phyloP scores from a whole-genome alignment of 2,113 vertebrate genomes.

The Motacilla tschutschensis region DNA sequence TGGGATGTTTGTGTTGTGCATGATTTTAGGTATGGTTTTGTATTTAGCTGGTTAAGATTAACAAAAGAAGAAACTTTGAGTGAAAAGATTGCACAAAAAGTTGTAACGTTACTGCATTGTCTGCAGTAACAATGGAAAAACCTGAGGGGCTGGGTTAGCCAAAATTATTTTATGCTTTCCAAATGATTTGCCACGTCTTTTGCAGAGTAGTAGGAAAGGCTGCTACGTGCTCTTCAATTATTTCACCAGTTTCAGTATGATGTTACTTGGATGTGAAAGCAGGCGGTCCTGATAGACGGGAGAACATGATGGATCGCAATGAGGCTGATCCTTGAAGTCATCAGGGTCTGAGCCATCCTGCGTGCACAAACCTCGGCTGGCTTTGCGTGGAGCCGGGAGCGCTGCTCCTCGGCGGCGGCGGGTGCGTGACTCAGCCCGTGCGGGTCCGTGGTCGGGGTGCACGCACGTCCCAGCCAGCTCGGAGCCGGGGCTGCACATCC shows the following conservation, averaged over 20 bases:
- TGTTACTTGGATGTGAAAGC: not conserved
- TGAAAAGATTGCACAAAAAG: not conserved
- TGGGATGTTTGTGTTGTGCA: not conserved
- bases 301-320: accelerated
- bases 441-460: accelerated
- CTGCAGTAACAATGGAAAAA: not conserved
- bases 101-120: not conserved
- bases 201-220: not conserved
- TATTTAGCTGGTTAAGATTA: not conserved
- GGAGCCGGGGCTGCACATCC: not conserved
- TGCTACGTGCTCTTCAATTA: not conserved
- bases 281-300: not conserved
- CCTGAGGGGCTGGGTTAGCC: not conserved
- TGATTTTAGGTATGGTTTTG: not conserved
- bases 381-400: not conserved
- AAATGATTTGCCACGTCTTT: not conserved
- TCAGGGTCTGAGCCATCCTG: not conserved
- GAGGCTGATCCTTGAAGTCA: not conserved
- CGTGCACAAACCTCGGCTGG: accelerated
- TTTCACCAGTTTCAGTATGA: not conserved
- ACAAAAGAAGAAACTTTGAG: not conserved
- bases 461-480: not conserved
- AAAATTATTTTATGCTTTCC: not conserved
- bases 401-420: not conserved
- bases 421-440: not conserved